phyloP scores from a whole-genome alignment of 2,888 invertebrate genomes.

The Trachelus tabidus region DNA sequence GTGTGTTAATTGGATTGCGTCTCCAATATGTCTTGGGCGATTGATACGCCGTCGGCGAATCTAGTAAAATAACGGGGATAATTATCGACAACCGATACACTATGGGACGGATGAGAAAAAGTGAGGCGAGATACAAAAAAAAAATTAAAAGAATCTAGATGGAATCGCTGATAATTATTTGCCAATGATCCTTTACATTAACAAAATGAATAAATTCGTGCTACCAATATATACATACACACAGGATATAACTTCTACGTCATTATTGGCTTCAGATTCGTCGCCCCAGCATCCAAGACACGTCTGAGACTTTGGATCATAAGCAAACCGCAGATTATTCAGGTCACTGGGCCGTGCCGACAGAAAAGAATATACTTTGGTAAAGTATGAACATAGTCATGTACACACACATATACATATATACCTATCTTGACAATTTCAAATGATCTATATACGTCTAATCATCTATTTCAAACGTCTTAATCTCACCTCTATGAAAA shows the following conservation, averaged over 20 bases:
- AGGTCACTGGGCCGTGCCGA: conserved; percentile 62
- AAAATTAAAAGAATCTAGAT: neutral
- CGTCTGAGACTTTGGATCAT: conserved; percentile 35
- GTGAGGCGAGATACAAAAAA: conserved; percentile 13
- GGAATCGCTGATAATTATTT: neutral
- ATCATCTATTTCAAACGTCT: no score
- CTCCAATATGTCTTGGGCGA: neutral
- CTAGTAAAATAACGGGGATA: neutral
- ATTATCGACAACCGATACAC: neutral
- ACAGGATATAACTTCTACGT: no score
- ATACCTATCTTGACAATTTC: no score
- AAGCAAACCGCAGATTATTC: conserved; percentile 50
- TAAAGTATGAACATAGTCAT: no score
- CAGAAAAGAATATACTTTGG: no score
- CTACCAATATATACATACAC: no score
- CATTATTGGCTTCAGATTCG: neutral
- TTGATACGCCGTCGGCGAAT: neutral
- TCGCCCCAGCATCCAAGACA: conserved; percentile 15
- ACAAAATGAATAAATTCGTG: no score
- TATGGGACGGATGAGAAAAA: neutral
- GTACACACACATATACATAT: no score
- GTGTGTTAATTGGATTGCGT: neutral
- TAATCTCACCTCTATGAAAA: no score
- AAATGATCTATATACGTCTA: no score
- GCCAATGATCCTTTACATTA: no score